Evolutionary conservation across 1,140 invertebrate genomes (phyloP).

Genomic region (Listronotus oregonensis): DNA sequence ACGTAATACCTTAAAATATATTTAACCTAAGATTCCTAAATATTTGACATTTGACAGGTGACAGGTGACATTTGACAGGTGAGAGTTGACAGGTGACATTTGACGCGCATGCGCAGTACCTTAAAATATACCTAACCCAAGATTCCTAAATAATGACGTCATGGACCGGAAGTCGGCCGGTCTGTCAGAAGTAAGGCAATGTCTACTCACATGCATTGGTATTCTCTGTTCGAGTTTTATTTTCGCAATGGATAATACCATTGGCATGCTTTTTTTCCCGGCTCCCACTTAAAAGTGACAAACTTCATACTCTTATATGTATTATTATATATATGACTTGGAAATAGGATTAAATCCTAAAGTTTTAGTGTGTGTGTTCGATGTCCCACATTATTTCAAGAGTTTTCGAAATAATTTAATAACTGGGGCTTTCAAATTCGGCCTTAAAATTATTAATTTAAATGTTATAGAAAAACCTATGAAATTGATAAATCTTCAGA

Average conservation of each 20-base stretch:
- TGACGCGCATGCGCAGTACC: no score
- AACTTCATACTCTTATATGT: slow-evolving; percentile 14
- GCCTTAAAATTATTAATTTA: slow-evolving; percentile 19
- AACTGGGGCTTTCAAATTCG: background rate
- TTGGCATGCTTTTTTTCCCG: slow-evolving; percentile 24
- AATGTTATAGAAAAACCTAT: slow-evolving; percentile 23
- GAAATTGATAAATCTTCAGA: slow-evolving; percentile 23
- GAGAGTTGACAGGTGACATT: no score
- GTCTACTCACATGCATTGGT: slow-evolving; percentile 35
- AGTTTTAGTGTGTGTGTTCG: slow-evolving; percentile 27
- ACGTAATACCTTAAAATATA: no score
- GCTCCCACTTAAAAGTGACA: background rate
- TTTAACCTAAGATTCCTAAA: no score
- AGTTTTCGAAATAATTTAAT: slow-evolving; percentile 36
- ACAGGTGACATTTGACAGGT: no score
- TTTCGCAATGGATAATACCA: slow-evolving; percentile 29
- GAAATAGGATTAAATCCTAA: slow-evolving; percentile 1
- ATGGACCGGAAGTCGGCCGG: no score
- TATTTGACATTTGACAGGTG: no score
- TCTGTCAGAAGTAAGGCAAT: no score
- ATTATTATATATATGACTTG: background rate
- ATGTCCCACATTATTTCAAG: slow-evolving; percentile 34
- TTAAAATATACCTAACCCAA: no score
- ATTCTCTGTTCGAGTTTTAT: slow-evolving; percentile 28
- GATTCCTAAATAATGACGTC: no score